Evolutionary conservation across 2,113 vertebrate species (phyloP), one percentile per base, ranked within the genome.

Genomic region (Lophura nycthemera): DNA sequence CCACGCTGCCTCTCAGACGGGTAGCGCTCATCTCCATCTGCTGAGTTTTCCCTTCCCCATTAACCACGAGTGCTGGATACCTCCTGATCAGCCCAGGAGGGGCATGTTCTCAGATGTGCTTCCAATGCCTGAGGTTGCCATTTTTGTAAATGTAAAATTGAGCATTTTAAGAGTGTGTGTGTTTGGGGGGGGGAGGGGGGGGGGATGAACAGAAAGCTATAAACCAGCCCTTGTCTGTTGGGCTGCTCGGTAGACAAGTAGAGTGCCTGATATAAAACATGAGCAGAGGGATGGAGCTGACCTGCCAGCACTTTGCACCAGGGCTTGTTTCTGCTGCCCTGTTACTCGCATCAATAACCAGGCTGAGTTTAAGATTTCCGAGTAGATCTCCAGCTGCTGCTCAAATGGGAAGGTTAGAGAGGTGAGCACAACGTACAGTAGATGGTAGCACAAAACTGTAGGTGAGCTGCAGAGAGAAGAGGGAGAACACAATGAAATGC

Each of bases 61-160:
- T 63, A 25, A 56, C 32, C 0, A 3, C 0, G 3, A 83, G 69
- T 0, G 0, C 45, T 16, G 54, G 36, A 1, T 47, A 18, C 32
- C 34, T 47, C 76, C 11, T 2, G 9, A 24, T 1, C 69, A 25
- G 10, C 71, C 52, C 38, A 24, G 22, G 15, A 8, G 32, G 48
- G 38, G 50, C 29, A n/a, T 30, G 27, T 42, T 43, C 50, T 74
- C 30, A 18, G 52, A 56, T 32, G 15, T 43, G 11, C 24, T 87
- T 21, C 69, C 54, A 20, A 18, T 72, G 73, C 18, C 38, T 47
- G 0, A 72, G 40, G 64, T 10, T 2, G 2, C 24, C 2, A 1
- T 29, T 60, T 40, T 29, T 32, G 27, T 29, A 10, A 69, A n/a
- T 2, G 8, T 10, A n/a, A 84, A 81, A 5, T 2, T 2, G 24